Base-by-base conservation (phyloP, 1,140 invertebrate species). In the Nomia melanderi region DNA sequence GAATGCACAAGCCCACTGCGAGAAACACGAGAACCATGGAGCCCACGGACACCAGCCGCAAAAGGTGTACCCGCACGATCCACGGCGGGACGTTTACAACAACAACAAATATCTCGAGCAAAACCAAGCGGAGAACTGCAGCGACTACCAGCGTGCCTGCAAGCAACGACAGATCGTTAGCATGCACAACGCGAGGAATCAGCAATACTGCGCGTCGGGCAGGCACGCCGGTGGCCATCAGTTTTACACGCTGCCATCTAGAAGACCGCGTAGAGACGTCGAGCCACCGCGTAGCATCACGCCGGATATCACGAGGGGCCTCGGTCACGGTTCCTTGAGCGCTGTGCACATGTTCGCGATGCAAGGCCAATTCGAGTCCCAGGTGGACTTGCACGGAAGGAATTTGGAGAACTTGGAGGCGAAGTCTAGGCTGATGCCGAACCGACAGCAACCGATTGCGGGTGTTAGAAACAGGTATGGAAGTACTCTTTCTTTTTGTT, bases 301-400 rank as follows among this genome's bases (percentile, higher is more conserved):
- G 1, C 94, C 94, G 11, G 93, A 94, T 69, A 94, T 94, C 33
- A 94, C 93, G 1, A 90, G 93, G 69, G 93, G 92, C 41, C 87
- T 94, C 50, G 76, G 79, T 69, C 87, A 84, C 6, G 86, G 84
- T 27, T 84, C 90, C 3, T 53, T 91, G 14, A 89, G 79, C n/a
- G 69, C 90, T 4, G 86, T 89, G 86, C 88, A 91, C 62, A 86
- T 90, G 83, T 63, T 92, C 7, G 85, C 88, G 0, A 88, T 82
- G 72, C 88, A 90, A 1, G 82, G 83, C 0, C 89, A 90, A 53
- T 54, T 64, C 6, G 27, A 33, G 33, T 70, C 54, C 0, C 74
- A 83, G 1, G 33, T 66, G 2, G 64, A 83, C 12, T 14, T 77
- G 27, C 60, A 41, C 44, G 78, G 27, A 6, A 64, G 66, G 11